Percentiles rank a stretch among this genome's conserved stretches.
Conservation (phyloP, 1,140 invertebrate genomes). For the Pararge aegeria region DNA sequence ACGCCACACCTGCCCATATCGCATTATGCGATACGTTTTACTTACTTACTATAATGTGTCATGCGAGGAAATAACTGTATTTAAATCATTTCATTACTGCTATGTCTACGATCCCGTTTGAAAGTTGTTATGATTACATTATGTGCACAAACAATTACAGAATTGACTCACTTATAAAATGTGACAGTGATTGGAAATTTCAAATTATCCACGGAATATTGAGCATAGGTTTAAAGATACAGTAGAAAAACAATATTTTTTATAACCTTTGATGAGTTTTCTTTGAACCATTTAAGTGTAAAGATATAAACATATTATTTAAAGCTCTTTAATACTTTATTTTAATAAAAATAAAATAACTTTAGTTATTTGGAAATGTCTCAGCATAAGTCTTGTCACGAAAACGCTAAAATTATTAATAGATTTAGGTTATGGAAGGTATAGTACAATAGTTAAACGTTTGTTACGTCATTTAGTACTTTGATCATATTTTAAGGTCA, state of each 20-base stretch:
- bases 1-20: constrained; percentile 38
- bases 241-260: constrained; percentile 13
- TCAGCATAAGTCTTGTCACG: constrained; percentile 43
- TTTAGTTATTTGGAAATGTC: constrained; percentile 63
- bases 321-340: constrained; percentile 68
- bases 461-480: constrained; percentile 78
- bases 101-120: constrained; percentile 52
- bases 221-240: neutral
- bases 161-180: constrained; percentile 23
- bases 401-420: constrained; percentile 40
- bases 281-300: constrained; percentile 23
- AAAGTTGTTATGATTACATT: constrained; percentile 32
- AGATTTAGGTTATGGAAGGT: constrained; percentile 50
- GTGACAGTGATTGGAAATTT: neutral
- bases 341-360: constrained; percentile 46
- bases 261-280: constrained; percentile 4
- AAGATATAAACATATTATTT: constrained; percentile 56
- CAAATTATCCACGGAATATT: constrained; percentile 2
- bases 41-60: constrained; percentile 42
- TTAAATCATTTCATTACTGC: constrained; percentile 47
- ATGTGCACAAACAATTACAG: constrained; percentile 28
- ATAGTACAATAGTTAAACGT: constrained; percentile 45
- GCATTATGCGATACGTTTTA: constrained; percentile 46
- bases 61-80: constrained; percentile 68
- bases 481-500: constrained; percentile 77